Base-by-base conservation (phyloP, 1,140 invertebrate species). In the Drosophila ironensis region DNA sequence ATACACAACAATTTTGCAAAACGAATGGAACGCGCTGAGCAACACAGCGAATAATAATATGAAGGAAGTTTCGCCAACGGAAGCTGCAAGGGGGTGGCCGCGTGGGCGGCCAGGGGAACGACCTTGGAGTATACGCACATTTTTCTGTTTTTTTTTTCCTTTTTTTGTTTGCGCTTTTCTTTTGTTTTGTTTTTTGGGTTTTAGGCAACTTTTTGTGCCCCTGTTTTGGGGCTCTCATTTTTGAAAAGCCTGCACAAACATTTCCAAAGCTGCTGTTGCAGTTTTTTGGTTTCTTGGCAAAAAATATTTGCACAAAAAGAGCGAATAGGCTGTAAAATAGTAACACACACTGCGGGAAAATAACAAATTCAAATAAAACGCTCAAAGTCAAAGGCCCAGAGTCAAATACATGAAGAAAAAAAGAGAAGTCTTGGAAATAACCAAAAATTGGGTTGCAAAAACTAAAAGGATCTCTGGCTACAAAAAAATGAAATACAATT, bases 1-100 rank as follows among this genome's bases (percentile, higher is more conserved):
- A 84, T 73, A 78, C 78, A 78, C 80, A 86, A 80, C 63, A 71
- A 78, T 75, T 77, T 77, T 67, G 48, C 46, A 71, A 77, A 72
- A 77, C 54, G 68, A 78, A 78, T 73, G 54, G 44, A 41, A 67
- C 40, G 72, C 66, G 47, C 40, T 57, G 50, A 53, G 48, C 69
- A 78, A 33, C 30, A 61, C 56, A 69, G 51, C 51, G 45, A 68
- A 82, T 72, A 82, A 72, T 67, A 82, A 82, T 76, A 76, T 52
- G 45, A 68, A 69, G 50, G 52, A 57, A 73, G 67, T 73, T 50
- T 28, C 46, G 54, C 11, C 11, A 57, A 51, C 57, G 56, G 63
- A 68, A 27, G 20, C 37, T 25, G 41, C 38, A 35, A 24, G 17
- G 3, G 7, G 4, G 4, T 3, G 3, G 3, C 1, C 2, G 6